Evolutionary conservation across 2,113 vertebrate species (phyloP).

Genomic region (Gallinago undulata): DNA sequence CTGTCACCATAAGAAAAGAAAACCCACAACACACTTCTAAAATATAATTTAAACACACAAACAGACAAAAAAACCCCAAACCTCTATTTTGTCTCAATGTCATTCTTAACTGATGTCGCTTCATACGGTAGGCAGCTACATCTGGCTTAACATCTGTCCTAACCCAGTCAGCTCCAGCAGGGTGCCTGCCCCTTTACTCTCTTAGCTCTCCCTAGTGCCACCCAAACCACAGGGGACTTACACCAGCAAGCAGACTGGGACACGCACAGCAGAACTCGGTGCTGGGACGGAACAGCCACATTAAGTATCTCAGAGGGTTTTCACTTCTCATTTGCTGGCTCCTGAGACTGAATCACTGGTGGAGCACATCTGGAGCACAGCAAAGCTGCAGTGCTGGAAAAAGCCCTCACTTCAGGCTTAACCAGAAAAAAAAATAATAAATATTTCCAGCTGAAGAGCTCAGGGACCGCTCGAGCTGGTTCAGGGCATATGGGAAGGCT

Average conservation of each 20-base stretch:
- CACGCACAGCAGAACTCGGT: accelerated
- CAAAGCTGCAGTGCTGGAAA: neutral
- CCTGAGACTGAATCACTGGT: neutral
- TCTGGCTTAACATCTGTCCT: neutral
- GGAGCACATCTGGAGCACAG: neutral
- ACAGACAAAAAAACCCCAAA: accelerated
- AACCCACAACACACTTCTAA: neutral
- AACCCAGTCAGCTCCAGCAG: neutral
- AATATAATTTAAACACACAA: neutral
- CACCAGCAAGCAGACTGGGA: neutral
- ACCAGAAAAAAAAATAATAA: too few relatives aligned
- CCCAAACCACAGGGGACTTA: accelerated
- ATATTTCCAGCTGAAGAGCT: neutral
- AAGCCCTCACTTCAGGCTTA: neutral
- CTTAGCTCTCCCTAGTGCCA: neutral
- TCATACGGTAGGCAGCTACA: neutral
- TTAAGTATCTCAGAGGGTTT: accelerated
- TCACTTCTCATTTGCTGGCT: neutral
- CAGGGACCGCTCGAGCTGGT: neutral
- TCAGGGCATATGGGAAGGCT: neutral
- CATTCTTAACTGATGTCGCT: neutral
- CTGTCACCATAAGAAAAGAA: neutral
- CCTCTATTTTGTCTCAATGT: neutral
- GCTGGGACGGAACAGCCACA: neutral
- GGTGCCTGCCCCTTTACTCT: accelerated